Evolutionary conservation across 2,888 invertebrate species (phyloP), one percentile per base, ranked within the genome.

Genomic region (Panorpa germanica): DNA sequence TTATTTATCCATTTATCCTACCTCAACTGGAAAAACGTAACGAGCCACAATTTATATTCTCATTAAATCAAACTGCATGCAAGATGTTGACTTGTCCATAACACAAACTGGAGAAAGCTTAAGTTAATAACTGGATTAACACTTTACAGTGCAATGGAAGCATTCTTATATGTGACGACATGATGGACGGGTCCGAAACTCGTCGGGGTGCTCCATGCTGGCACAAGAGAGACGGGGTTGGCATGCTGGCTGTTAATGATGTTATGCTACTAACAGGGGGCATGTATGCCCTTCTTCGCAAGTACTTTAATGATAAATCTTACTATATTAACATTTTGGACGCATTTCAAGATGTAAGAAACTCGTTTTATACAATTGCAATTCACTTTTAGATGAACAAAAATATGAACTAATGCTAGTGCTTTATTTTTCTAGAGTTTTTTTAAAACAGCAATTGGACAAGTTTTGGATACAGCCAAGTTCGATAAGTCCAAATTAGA

Each of bases 171-270:
- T 52, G 70, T 13, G 93, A 90, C 52, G 98, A 98, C 51, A 70
- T 98, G 14, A 83, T 93, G 76, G 95, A 96, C 49, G 59, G 64
- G 11, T 74, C 85, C 1, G 59, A 66, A 38, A 76, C 71, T 33
- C 66, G 98, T 17, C 67, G 96, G 34, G 91, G 91, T 3, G 70
- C 73, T 35, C 75, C 76, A 1, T 91, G 93, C 52, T 99, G 98
- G 98, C 77, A 90, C 55, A 64, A 63, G 28, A 55, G 70, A 7
- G 68, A 78, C 1, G 68, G 68, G 33, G 69, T 81, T 8, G 81
- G 80, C 2, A 45, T 74, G 5, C 57, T 57, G 2, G 91, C 85
- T 2, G 63, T 90, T 34, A 95, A 91, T 52, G 96, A 98, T 49
- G 71, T 74, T 1, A 47, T 82, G 2, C 63, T 90, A 40, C 50